phyloP scores from a whole-genome alignment of 2,888 invertebrate species.

The Lamellibrachia columna region DNA sequence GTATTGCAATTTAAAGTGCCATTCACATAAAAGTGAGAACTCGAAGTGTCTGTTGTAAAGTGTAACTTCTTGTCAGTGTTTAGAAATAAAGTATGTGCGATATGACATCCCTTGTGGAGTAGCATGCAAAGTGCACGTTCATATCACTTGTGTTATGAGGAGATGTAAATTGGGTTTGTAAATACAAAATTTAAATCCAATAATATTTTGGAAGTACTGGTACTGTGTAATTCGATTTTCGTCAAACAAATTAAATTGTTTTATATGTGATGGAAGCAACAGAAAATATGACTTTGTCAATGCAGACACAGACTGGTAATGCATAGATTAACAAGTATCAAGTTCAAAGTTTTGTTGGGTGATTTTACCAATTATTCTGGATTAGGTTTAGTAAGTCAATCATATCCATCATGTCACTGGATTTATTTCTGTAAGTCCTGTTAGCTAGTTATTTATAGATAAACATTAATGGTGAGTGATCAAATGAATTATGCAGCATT shows the following conservation, averaged over 20 bases:
- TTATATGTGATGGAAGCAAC: background rate
- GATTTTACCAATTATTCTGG: background rate
- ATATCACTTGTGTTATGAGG: background rate
- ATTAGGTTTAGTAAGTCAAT: background rate
- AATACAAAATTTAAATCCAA: background rate
- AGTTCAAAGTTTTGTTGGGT: background rate
- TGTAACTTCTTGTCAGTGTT: background rate
- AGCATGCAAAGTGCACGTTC: background rate
- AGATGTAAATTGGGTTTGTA: background rate
- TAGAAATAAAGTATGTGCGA: background rate
- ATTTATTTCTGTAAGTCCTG: background rate
- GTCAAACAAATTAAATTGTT: too few relatives aligned
- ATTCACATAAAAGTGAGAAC: background rate
- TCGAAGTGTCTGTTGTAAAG: background rate
- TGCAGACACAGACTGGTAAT: background rate
- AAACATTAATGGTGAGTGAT: background rate
- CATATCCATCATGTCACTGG: background rate
- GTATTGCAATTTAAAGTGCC: background rate
- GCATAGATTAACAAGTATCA: too few relatives aligned
- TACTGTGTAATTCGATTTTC: background rate
- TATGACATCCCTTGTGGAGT: background rate
- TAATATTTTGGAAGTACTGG: background rate
- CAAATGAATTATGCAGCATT: background rate
- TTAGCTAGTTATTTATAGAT: background rate
- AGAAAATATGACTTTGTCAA: background rate